Percentiles rank a stretch among this genome's conserved stretches.
phyloP scores from a whole-genome alignment of 2,113 vertebrate species.

The Rattus norvegicus region DNA sequence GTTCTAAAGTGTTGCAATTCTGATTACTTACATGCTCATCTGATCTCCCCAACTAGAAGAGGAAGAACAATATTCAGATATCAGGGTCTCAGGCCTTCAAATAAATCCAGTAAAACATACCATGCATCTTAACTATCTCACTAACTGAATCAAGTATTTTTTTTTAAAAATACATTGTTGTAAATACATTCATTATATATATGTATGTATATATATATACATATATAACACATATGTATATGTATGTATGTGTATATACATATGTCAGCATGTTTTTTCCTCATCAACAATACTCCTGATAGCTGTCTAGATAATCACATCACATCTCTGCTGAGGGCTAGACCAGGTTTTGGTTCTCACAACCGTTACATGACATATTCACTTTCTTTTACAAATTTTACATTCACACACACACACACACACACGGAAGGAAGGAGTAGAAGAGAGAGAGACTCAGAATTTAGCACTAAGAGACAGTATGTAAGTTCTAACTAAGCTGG shows the following conservation, averaged over 20 bases:
- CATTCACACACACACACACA: neutral
- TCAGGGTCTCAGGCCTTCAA: constrained; percentile 25
- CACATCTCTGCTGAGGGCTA: neutral
- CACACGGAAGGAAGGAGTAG: neutral
- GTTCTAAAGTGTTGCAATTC: constrained; percentile 36
- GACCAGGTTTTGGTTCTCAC: neutral
- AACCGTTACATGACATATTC: neutral
- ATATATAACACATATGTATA: no score
- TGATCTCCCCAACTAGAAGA: constrained; percentile 26
- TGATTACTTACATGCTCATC: constrained; percentile 13
- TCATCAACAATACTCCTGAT: neutral
- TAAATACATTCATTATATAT: neutral
- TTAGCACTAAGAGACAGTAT: neutral
- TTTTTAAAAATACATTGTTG: neutral
- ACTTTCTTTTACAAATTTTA: constrained; percentile 6
- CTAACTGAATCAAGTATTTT: constrained; percentile 16
- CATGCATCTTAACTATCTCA: constrained; percentile 19
- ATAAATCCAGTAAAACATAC: constrained; percentile 57
- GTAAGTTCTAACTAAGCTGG: neutral
- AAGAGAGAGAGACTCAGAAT: neutral
- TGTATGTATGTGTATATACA: no score
- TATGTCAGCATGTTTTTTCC: neutral
- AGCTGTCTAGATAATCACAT: neutral
- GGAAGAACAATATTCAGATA: neutral
- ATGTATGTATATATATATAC: no score